Conservation (phyloP, 2,113 vertebrate genomes). For the Orthonyx spaldingii region DNA sequence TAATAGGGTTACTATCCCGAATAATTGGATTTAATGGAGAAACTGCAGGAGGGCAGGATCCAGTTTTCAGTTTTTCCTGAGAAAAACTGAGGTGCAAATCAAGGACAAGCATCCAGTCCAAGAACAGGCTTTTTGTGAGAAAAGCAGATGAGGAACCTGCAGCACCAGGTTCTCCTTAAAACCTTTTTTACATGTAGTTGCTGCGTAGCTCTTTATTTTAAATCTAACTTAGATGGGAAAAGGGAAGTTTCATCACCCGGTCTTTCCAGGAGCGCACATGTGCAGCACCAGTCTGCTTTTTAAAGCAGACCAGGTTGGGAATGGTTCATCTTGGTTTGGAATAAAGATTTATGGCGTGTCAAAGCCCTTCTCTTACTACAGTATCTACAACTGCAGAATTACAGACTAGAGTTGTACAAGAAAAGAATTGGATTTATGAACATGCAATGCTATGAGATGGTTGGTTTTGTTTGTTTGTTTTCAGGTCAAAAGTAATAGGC, state of each 20-base stretch:
- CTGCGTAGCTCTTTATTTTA: not conserved
- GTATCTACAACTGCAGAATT: not conserved
- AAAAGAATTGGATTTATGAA: not conserved
- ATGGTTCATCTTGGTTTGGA: not conserved
- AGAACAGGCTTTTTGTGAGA: not conserved
- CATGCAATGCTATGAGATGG: not conserved
- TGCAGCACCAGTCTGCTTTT: not conserved
- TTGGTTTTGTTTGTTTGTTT: not conserved
- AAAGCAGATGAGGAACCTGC: not conserved
- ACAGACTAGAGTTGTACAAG: not conserved
- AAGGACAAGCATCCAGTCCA: not conserved
- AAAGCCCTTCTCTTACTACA: not conserved
- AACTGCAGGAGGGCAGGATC: not conserved
- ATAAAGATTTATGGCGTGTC: not conserved
- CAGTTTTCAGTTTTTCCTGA: not conserved
- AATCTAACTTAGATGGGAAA: not conserved
- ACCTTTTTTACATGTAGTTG: not conserved
- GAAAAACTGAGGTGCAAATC: not conserved
- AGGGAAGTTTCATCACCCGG: not conserved
- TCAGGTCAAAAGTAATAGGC: not conserved
- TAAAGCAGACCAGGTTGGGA: not conserved
- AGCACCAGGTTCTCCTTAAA: not conserved
- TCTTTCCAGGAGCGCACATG: accelerated
- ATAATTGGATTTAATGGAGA: constrained; percentile 1
- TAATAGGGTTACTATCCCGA: not conserved